These are phyloP conservation scores for Euura lappo DNA, from an alignment of 1,140 invertebrate genomes.

Conservation along the genomic window DNA sequence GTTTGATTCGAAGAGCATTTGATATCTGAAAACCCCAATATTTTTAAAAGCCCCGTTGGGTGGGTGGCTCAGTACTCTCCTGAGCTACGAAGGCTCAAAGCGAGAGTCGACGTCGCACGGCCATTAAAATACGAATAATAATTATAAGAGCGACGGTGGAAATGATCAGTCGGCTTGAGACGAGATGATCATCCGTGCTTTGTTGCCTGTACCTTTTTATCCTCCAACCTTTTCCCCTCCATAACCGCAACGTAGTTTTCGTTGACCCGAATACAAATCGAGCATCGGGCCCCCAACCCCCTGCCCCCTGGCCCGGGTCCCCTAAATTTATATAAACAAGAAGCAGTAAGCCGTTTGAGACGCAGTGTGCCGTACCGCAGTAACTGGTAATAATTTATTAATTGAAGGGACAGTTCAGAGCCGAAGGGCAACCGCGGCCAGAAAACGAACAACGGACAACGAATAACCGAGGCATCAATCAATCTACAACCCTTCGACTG, in stretches of 20 bases:
- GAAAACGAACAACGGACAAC: conserved; percentile 10
- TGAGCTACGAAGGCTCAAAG: conserved; percentile 31
- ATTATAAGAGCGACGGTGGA: conserved; percentile 57
- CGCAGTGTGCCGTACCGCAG: neutral
- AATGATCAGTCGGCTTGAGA: conserved; percentile 56
- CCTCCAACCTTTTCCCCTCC: conserved; percentile 24
- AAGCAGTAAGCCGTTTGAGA: too few relatives aligned
- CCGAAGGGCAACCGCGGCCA: neutral
- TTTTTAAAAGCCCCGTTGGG: conserved; percentile 56
- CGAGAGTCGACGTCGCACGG: conserved; percentile 39
- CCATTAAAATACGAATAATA: conserved; percentile 63
- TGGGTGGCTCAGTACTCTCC: neutral
- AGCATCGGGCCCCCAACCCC: neutral
- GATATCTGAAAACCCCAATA: conserved; percentile 61
- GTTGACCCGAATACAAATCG: conserved; percentile 10
- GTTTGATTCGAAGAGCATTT: conserved; percentile 51
- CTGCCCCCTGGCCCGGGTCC: too few relatives aligned
- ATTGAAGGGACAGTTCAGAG: neutral
- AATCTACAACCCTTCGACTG: conserved; percentile 57
- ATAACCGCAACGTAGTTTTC: too few relatives aligned
- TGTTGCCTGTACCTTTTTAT: neutral
- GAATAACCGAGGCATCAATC: conserved; percentile 44
- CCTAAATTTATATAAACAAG: too few relatives aligned
- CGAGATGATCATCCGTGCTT: conserved; percentile 48
- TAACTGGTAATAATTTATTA: neutral